Conservation (phyloP, 2,888 invertebrate genomes). For the Agonopterix subpropinquella region DNA sequence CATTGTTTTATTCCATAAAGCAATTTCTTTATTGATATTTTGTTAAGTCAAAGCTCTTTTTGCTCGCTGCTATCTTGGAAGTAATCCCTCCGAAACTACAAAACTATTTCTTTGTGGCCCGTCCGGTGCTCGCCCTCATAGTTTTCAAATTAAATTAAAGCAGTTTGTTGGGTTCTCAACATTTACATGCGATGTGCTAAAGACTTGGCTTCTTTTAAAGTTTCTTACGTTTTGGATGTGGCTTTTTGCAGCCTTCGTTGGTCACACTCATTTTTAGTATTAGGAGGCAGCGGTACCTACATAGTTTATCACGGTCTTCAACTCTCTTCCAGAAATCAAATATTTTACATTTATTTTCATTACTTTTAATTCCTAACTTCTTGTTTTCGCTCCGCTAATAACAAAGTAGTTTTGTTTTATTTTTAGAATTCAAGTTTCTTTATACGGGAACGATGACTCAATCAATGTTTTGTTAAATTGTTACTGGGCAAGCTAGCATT, state of each 20-base stretch:
- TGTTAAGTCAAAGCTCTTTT: no score
- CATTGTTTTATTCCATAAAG: no score
- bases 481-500: neutral
- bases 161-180: slow-evolving; percentile 23
- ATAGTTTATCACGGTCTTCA: no score
- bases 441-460: slow-evolving; percentile 2
- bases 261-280: no score
- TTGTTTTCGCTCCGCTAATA: no score
- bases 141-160: slow-evolving; percentile 58
- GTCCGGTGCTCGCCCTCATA: slow-evolving; percentile 34
- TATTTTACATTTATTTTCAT: no score
- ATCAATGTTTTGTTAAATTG: neutral
- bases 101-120: slow-evolving; percentile 57
- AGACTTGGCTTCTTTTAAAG: neutral
- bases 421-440: slow-evolving; percentile 2
- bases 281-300: no score
- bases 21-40: no score
- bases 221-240: neutral
- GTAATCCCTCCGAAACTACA: slow-evolving; percentile 23
- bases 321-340: no score
- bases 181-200: neutral
- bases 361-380: no score
- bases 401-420: neutral
- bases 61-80: slow-evolving; percentile 9
- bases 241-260: neutral